Evolutionary conservation across 2,888 invertebrate genomes (phyloP).

Genomic region (Tiphia femorata): DNA sequence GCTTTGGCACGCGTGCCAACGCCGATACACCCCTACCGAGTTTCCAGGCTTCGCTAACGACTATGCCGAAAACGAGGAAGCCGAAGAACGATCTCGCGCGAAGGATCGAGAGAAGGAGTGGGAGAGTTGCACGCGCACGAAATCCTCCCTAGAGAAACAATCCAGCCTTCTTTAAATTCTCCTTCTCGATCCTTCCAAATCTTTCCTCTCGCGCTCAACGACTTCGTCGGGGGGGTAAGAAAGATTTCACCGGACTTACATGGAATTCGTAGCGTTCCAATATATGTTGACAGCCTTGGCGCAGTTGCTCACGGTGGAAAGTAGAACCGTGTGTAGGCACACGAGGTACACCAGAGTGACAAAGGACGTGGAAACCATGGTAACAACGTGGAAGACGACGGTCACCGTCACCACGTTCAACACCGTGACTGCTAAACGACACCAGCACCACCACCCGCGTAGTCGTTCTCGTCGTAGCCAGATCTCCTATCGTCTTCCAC

Average conservation of each 20-base stretch:
- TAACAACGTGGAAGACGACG: slow-evolving; percentile 56
- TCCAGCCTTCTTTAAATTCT: neutral
- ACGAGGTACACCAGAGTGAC: slow-evolving; percentile 69
- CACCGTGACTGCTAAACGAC: slow-evolving; percentile 33
- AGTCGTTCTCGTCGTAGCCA: slow-evolving; percentile 13
- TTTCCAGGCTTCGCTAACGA: slow-evolving; percentile 19
- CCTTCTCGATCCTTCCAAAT: too few species aligned
- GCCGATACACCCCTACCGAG: slow-evolving; percentile 19
- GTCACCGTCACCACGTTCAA: slow-evolving; percentile 50
- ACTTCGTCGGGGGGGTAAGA: neutral
- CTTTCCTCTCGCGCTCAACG: neutral
- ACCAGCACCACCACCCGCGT: slow-evolving; percentile 33
- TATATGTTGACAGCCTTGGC: slow-evolving; percentile 89
- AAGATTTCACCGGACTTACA: slow-evolving; percentile 71
- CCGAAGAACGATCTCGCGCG: neutral
- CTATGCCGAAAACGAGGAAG: slow-evolving; percentile 19
- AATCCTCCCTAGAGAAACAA: neutral
- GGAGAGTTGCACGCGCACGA: neutral
- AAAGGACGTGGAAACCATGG: slow-evolving; percentile 67
- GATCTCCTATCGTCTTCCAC: slow-evolving; percentile 41
- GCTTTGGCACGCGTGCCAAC: slow-evolving; percentile 49
- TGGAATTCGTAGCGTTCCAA: slow-evolving; percentile 92
- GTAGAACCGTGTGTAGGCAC: slow-evolving; percentile 75
- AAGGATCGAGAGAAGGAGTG: neutral
- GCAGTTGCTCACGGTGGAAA: slow-evolving; percentile 80